These are phyloP conservation scores for Aradus depressus DNA, from an alignment of 2,888 invertebrate species.

Conservation along the genomic window DNA sequence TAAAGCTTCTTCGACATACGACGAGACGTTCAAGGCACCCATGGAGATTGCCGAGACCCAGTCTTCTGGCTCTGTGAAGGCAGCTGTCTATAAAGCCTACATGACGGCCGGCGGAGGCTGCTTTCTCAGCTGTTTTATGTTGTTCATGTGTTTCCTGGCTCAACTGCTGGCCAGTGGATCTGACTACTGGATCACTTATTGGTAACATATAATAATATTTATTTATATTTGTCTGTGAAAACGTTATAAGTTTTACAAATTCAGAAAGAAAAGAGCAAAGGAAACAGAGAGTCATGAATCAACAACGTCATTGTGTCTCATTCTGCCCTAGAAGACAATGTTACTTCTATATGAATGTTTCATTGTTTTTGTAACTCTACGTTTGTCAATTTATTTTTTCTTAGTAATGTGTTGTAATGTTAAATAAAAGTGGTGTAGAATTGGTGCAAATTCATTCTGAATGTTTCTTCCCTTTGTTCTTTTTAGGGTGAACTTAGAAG, in stretches of 20 bases:
- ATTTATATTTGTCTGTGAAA: not conserved
- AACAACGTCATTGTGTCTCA: too few relatives aligned
- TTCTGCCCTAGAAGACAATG: too few relatives aligned
- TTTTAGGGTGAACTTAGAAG: constrained; percentile 49
- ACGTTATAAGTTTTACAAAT: too few relatives aligned
- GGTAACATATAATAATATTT: constrained; percentile 39
- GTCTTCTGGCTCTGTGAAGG: constrained; percentile 52
- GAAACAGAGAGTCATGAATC: too few relatives aligned
- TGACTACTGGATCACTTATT: constrained; percentile 62
- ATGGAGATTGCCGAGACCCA: constrained; percentile 44
- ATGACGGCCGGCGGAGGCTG: constrained; percentile 59
- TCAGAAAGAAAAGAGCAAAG: too few relatives aligned
- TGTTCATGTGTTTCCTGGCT: constrained; percentile 49
- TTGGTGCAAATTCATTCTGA: not conserved
- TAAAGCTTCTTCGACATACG: constrained; percentile 31
- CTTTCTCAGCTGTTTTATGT: constrained; percentile 46
- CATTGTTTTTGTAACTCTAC: too few relatives aligned
- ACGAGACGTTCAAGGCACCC: constrained; percentile 24
- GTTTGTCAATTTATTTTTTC: too few relatives aligned
- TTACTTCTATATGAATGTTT: too few relatives aligned
- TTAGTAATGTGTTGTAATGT: not conserved
- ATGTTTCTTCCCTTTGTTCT: not conserved
- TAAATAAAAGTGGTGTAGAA: not conserved
- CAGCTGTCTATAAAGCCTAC: constrained; percentile 53
- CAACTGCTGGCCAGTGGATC: constrained; percentile 49